phyloP scores from a whole-genome alignment of 2,888 invertebrate species.

The Drosophila diplacantha region DNA sequence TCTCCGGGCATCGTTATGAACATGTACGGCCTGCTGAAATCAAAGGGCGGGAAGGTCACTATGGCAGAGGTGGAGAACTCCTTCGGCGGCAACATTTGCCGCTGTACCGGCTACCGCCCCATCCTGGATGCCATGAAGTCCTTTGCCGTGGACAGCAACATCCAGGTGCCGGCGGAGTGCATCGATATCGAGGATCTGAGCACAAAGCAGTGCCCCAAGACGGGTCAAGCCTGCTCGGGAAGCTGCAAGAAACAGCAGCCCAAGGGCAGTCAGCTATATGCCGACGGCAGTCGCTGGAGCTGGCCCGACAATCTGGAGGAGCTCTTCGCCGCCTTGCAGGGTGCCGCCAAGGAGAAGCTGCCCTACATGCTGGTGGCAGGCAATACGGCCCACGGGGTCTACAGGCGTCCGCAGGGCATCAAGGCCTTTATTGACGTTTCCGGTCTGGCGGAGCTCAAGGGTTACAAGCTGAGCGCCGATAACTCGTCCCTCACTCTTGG shows the following conservation, averaged over 20 bases:
- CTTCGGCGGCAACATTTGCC: constrained; percentile 87
- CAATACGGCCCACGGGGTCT: constrained; percentile 86
- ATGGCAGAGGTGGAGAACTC: constrained; percentile 85
- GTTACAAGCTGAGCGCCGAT: constrained; percentile 69
- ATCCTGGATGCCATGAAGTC: constrained; percentile 89
- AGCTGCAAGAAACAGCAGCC: constrained; percentile 61
- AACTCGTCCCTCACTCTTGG: constrained; percentile 54
- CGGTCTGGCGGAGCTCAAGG: constrained; percentile 80
- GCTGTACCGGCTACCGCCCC: constrained; percentile 88
- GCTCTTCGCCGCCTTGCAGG: constrained; percentile 74
- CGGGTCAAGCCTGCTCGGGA: constrained; percentile 75
- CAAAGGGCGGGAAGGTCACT: constrained; percentile 79
- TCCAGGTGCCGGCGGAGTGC: constrained; percentile 77
- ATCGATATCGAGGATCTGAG: constrained; percentile 78
- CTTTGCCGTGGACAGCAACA: constrained; percentile 82
- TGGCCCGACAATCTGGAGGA: constrained; percentile 66
- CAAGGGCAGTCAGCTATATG: constrained; percentile 40
- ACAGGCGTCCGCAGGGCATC: constrained; percentile 68
- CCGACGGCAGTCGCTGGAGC: constrained; percentile 69
- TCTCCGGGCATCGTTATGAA: constrained; percentile 88
- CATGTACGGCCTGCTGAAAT: constrained; percentile 81
- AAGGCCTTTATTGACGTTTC: constrained; percentile 83
- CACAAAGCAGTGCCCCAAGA: constrained; percentile 77
- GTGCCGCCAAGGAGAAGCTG: constrained; percentile 69
- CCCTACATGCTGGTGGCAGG: constrained; percentile 84